These are phyloP conservation scores for Myotis yumanensis DNA, from an alignment of 2,113 vertebrate species.

Conservation along the genomic window DNA sequence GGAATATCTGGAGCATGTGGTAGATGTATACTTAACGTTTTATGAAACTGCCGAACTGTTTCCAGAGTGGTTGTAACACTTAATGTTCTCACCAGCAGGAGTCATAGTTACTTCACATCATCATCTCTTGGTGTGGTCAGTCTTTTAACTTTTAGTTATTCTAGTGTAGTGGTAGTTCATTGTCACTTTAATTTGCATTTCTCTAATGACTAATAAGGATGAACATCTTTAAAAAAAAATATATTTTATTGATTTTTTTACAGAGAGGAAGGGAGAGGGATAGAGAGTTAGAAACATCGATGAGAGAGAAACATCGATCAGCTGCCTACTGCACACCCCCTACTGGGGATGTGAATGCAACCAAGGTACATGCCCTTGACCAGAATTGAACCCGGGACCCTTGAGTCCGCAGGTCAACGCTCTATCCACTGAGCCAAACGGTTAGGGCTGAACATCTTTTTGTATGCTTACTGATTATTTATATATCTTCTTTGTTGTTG, in stretches of 20 bases:
- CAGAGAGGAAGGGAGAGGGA: too few relatives aligned
- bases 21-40: not conserved
- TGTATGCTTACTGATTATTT: not conserved
- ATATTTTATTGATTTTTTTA: too few relatives aligned
- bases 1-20: not conserved
- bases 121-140: not conserved
- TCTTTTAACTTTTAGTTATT: not conserved
- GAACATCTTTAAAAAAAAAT: not conserved
- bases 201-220: not conserved
- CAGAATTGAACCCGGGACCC: too few relatives aligned
- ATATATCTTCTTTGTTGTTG: not conserved
- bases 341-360: too few relatives aligned
- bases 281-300: too few relatives aligned
- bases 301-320: too few relatives aligned
- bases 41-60: not conserved
- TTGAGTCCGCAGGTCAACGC: too few relatives aligned
- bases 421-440: too few relatives aligned
- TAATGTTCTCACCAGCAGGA: not conserved
- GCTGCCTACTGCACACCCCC: too few relatives aligned
- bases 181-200: not conserved
- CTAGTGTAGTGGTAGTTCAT: not conserved
- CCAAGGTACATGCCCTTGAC: too few relatives aligned
- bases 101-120: not conserved
- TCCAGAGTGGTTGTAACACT: not conserved
- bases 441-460: not conserved